Evolutionary conservation across 2,113 vertebrate genomes (phyloP).

Genomic region (Corapipo altera): DNA sequence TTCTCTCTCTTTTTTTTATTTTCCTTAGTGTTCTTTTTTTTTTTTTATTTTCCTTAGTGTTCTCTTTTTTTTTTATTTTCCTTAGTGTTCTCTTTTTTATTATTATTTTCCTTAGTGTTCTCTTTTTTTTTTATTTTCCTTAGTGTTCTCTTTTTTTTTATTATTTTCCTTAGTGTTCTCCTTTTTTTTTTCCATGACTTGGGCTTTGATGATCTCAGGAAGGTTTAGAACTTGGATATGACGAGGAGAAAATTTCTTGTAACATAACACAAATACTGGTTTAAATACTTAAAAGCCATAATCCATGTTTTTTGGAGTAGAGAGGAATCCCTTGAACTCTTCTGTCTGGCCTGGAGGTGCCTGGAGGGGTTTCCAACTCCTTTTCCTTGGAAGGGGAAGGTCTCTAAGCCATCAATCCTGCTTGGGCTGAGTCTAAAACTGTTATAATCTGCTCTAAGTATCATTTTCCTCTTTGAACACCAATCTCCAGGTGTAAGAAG

Average conservation of each 20-base stretch:
- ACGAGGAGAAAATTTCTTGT: background rate
- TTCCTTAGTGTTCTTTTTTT: fast-evolving
- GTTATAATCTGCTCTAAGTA: background rate
- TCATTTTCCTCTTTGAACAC: fast-evolving
- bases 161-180: background rate
- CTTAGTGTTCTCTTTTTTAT: fast-evolving
- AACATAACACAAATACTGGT: fast-evolving
- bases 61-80: background rate
- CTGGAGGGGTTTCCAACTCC: fast-evolving
- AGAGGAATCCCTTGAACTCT: background rate
- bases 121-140: background rate
- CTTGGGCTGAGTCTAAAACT: fast-evolving
- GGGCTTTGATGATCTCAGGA: background rate
- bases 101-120: background rate
- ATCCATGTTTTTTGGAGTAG: fast-evolving
- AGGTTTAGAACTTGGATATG: background rate
- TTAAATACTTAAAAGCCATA: background rate
- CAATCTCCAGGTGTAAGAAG: fast-evolving
- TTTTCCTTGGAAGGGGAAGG: background rate
- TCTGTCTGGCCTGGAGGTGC: background rate
- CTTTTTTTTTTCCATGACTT: background rate
- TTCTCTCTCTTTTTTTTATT: background rate
- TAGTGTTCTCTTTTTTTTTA: background rate
- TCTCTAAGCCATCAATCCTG: background rate
- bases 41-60: background rate